Percentiles rank a stretch among this genome's conserved stretches.
These are phyloP conservation scores for Pyrgilauda ruficollis DNA, from an alignment of 2,113 vertebrate genomes.

Conservation along the genomic window DNA sequence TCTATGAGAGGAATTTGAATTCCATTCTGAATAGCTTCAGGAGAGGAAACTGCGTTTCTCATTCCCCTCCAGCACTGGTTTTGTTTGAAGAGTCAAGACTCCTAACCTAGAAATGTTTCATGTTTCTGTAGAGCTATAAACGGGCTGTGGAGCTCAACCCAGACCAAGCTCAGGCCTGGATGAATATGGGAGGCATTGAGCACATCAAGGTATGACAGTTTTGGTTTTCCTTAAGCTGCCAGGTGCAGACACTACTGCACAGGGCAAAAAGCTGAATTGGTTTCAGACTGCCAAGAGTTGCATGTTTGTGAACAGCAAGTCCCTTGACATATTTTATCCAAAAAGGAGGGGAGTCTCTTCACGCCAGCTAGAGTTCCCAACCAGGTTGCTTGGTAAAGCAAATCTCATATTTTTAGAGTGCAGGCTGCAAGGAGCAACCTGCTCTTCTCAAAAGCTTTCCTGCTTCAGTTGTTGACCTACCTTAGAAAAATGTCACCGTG, in stretches of 20 bases:
- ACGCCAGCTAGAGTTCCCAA: background rate
- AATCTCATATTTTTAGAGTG: background rate
- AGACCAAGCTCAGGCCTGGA: conserved; percentile 95
- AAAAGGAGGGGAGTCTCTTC: background rate
- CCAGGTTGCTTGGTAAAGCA: background rate
- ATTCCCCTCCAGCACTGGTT: background rate
- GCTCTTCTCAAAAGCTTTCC: background rate
- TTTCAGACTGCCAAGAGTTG: background rate
- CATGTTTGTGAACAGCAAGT: background rate
- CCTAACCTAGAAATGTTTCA: conserved; percentile 21
- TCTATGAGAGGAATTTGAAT: background rate
- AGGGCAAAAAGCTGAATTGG: background rate
- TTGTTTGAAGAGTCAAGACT: background rate
- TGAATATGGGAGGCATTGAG: conserved; percentile 98
- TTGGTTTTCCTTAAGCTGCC: background rate
- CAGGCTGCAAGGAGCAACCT: background rate
- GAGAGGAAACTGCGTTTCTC: background rate
- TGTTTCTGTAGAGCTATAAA: conserved; percentile 84
- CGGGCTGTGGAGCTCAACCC: conserved; percentile 88
- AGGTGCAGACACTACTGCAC: background rate
- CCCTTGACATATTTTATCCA: background rate
- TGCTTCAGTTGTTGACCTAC: background rate
- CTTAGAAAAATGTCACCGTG: background rate
- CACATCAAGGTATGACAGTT: conserved; percentile 88
- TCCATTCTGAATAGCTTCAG: background rate